phyloP scores from a whole-genome alignment of 2,113 vertebrate genomes.

The Mungos mungo region DNA sequence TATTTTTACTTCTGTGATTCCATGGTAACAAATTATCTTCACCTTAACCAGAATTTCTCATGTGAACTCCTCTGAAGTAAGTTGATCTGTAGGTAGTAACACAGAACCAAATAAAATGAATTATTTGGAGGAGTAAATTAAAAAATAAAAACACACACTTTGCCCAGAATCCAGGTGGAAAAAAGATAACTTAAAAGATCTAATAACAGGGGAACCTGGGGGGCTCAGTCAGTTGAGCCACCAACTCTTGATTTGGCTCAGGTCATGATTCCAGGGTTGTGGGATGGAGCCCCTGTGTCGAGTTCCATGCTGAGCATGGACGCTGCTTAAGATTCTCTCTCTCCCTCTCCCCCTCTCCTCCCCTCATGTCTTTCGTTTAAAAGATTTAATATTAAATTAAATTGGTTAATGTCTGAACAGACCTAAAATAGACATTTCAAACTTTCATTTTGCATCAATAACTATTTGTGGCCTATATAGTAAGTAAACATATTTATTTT shows the following conservation, averaged over 20 bases:
- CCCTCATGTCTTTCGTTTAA: too few relatives aligned
- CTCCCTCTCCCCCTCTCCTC: too few relatives aligned
- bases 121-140: background rate
- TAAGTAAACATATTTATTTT: background rate
- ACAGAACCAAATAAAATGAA: background rate
- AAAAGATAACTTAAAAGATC: background rate
- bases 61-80: background rate
- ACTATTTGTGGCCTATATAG: background rate
- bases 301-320: too few relatives aligned
- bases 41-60: background rate
- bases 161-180: background rate
- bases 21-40: conserved; percentile 66
- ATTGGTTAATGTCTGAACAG: background rate
- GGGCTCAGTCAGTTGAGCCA: too few relatives aligned
- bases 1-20: conserved; percentile 58
- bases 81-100: conserved; percentile 16
- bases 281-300: too few relatives aligned
- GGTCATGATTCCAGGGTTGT: too few relatives aligned
- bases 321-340: too few relatives aligned
- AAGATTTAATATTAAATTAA: background rate
- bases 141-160: conserved; percentile 9
- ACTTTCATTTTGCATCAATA: background rate
- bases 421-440: background rate
- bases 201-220: background rate
- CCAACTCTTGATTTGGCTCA: too few relatives aligned